phyloP scores from a whole-genome alignment of 64 coral and sea anemone species.

The Anthopleura sola region DNA sequence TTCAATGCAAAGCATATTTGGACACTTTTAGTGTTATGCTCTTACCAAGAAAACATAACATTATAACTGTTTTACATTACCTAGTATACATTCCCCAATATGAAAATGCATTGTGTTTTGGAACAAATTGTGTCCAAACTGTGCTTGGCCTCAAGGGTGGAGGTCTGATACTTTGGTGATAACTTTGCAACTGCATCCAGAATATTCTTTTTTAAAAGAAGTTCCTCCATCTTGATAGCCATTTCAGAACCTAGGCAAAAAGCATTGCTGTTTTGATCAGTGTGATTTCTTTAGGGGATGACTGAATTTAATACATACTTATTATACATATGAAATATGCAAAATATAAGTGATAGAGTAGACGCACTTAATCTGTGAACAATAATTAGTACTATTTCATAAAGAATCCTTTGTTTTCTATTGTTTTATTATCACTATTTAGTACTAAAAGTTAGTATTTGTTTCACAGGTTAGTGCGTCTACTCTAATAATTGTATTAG shows the following conservation, averaged over 20 bases:
- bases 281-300: background rate
- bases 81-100: conserved; percentile 25
- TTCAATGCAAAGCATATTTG: too few relatives aligned
- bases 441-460: too few relatives aligned
- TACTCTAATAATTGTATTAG: too few relatives aligned
- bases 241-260: conserved; percentile 8
- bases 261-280: background rate
- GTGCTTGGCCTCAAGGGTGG: conserved; percentile 35
- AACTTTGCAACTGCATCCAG: conserved; percentile 18
- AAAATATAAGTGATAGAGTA: too few relatives aligned
- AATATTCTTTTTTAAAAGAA: conserved; percentile 8
- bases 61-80: too few relatives aligned
- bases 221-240: conserved; percentile 29
- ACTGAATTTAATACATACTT: background rate
- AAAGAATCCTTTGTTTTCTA: too few relatives aligned
- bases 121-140: conserved; percentile 36
- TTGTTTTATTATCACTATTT: too few relatives aligned
- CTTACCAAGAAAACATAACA: too few relatives aligned
- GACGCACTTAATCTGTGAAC: too few relatives aligned
- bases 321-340: background rate
- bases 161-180: conserved; percentile 32
- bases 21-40: too few relatives aligned
- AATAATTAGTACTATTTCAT: too few relatives aligned
- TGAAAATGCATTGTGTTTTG: conserved; percentile 32
- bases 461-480: too few relatives aligned